A percentile compares a stretch with the other conserved stretches of the same genome.
Conservation (phyloP, 2,113 vertebrate genomes). For the Sebastes schlegelii region DNA sequence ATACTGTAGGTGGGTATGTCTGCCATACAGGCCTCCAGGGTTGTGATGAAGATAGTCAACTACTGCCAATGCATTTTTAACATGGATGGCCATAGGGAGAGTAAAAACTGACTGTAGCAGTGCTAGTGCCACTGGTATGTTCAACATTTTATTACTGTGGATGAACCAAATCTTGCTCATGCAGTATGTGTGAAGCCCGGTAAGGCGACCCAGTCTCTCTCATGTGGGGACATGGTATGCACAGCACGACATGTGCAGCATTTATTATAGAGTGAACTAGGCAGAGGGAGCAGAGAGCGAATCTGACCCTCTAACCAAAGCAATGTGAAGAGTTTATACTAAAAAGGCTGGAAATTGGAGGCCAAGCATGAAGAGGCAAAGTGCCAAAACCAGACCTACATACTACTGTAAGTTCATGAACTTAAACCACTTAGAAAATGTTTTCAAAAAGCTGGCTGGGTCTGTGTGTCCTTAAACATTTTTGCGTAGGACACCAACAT, state of each 20-base stretch:
- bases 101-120: background rate
- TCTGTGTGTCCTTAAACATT: background rate
- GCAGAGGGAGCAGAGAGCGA: background rate
- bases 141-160: conserved; percentile 4
- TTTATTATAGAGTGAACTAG: conserved; percentile 3
- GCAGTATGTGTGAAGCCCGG: background rate
- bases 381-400: conserved; percentile 35
- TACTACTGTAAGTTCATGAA: conserved; percentile 30
- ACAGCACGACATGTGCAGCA: conserved; percentile 20
- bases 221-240: background rate
- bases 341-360: conserved; percentile 32
- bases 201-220: conserved; percentile 3
- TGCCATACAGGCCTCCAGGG: background rate
- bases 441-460: conserved; percentile 4
- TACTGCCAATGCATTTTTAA: conserved; percentile 12
- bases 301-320: conserved; percentile 22
- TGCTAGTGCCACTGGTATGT: background rate
- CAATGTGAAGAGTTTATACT: conserved; percentile 15
- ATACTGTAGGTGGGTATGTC: background rate
- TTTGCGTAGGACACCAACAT: background rate
- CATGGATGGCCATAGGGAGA: background rate
- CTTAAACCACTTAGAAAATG: conserved; percentile 1
- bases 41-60: background rate
- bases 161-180: conserved; percentile 11
- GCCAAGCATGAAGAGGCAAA: conserved; percentile 18